phyloP scores from a whole-genome alignment of 2,888 invertebrate genomes.

The Vanessa cardui region DNA sequence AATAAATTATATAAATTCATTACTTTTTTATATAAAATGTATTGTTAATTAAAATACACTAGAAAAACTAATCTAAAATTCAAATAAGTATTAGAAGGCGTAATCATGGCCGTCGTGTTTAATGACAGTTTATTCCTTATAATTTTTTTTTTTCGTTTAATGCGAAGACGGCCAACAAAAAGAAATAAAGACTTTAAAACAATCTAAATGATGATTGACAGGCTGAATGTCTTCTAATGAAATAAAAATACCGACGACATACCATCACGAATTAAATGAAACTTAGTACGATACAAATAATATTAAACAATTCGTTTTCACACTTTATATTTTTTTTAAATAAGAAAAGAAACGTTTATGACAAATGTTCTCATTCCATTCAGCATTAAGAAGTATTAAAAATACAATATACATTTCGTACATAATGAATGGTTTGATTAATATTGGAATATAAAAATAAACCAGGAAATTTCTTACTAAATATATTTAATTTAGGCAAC shows the following conservation, averaged over 20 bases:
- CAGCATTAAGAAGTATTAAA: too few species aligned
- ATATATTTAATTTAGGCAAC: too few species aligned
- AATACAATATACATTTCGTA: too few species aligned
- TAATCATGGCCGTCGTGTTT: background rate
- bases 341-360: background rate
- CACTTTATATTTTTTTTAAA: background rate
- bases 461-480: too few species aligned
- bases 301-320: background rate
- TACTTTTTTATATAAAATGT: background rate
- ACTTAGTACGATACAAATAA: background rate
- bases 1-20: too few species aligned
- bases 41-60: background rate
- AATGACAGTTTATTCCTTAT: background rate
- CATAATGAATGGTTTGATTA: too few species aligned
- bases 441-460: too few species aligned
- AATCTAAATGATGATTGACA: background rate
- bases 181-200: background rate
- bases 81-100: background rate
- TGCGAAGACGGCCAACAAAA: background rate
- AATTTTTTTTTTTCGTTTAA: background rate
- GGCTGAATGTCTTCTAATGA: background rate
- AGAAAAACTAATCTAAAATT: background rate
- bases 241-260: background rate
- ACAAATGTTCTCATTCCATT: background rate
- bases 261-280: background rate